Evolutionary conservation across 2,888 invertebrate species (phyloP).

Genomic region (Cataglyphis rosenhaueri): DNA sequence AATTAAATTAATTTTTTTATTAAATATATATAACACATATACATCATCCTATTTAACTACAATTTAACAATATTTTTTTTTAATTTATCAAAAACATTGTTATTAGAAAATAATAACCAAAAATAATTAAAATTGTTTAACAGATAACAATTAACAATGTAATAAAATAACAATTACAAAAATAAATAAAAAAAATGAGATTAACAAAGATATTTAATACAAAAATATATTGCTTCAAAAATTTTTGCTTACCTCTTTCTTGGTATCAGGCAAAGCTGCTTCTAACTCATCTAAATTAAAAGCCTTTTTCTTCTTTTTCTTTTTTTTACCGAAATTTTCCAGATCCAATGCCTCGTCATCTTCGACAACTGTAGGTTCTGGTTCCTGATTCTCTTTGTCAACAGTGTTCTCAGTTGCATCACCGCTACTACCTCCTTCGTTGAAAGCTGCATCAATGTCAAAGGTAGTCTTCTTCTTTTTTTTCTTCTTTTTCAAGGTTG

Average conservation of each 20-base stretch:
- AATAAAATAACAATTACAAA: neutral
- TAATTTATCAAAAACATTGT: neutral
- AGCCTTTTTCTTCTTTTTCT: constrained; percentile 96
- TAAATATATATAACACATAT: neutral
- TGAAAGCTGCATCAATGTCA: constrained; percentile 94
- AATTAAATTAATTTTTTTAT: constrained; percentile 3
- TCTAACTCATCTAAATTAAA: constrained; percentile 96
- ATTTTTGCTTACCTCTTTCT: constrained; percentile 86
- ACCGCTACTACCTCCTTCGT: constrained; percentile 87
- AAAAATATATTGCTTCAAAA: neutral
- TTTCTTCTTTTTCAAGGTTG: constrained; percentile 94
- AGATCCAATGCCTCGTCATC: constrained; percentile 92
- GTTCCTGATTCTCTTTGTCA: constrained; percentile 86
- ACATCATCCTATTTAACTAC: neutral
- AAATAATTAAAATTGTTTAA: neutral
- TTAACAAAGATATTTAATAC: neutral
- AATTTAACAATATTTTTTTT: neutral
- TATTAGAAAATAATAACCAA: neutral
- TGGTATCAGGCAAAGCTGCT: constrained; percentile 90
- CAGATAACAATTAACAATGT: too few relatives aligned
- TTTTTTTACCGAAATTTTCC: constrained; percentile 95
- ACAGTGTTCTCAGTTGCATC: constrained; percentile 87
- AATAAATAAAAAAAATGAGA: neutral
- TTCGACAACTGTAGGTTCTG: constrained; percentile 85
- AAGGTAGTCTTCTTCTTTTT: constrained; percentile 98